Base-by-base conservation (phyloP, 2,888 invertebrate species). In the Strigamia transsilvanica region DNA sequence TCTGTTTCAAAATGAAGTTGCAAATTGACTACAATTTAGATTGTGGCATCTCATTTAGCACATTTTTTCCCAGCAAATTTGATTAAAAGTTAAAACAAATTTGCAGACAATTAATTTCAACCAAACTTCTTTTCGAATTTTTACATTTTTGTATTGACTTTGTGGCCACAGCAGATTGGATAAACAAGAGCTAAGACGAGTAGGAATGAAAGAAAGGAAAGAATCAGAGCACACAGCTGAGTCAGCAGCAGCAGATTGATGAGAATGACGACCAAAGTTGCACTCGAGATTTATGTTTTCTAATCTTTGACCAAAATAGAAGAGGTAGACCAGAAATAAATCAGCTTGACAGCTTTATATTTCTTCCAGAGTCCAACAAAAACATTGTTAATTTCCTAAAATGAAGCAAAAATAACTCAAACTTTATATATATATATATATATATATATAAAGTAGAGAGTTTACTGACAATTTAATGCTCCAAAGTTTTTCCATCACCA, bases 251-350 rank as follows among this genome's bases (percentile, higher is more conserved):
- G 46, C 46, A 46, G 46, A 46, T 46, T 46, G 46, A 46, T 46
- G 46, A 46, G 46, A 46, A 46, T 46, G 46, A 46, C 46, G 46
- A 46, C 46, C 46, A 46, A 46, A 46, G 46, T 46, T 46, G 12
- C 46, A 46, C 46, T 46, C 46, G 12, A 46, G 46, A 46, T 46
- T 46, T 46, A 46, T 46, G 46, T 46, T 46, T 46, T 46, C 46
- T 46, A 46, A 46, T 46, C 46, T 46, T 46, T 46, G 46, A 46
- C 46, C 46, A 46, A 46, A 46, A 12, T 46, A 46, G 46, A 46
- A 46, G 46, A 46, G 46, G 46, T 46, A 46, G 15, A 46, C 46
- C 46, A 46, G n/a, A 46, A 46, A 46, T 46, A 46, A 46, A 46
- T 46, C 46, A 12, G 15, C 12, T 15, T n/a, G 46, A 46, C 46